Base-by-base conservation (phyloP, 2,888 invertebrate genomes). In the Meghimatium bilineatum region DNA sequence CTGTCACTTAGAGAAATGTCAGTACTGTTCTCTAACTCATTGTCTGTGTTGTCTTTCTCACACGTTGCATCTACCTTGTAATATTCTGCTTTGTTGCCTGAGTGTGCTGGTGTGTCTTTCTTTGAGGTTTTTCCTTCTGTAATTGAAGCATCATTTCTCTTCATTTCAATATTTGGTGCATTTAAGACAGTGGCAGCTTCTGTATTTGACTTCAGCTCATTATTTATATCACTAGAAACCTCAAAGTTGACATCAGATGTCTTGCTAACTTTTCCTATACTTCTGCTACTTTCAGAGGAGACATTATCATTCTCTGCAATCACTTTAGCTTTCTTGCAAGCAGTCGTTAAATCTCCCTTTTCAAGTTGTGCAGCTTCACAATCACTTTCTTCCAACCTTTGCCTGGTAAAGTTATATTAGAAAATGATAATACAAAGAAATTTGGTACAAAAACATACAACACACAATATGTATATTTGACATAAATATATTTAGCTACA, bases 1-100 rank as follows among this genome's bases (percentile, higher is more conserved):
- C 66, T 67, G 32, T 79, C 79, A 67, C 79, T 79, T 67, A 34
- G n/a, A n/a, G 44, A 34, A 17, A 38, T 14, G 1, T 79, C 79
- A 44, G 60, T 79, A 34, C 34, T 38, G 17, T 44, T n/a, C 1
- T 77, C 38, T 29, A 74, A 52, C 49, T 52, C 52, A 52, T 14
- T 29, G n/a, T 36, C 71, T 71, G 38, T 38, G 36, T 71, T 71
- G 71, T 38, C 38, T 26, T 71, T 71, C 2, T n/a, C 49, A 44
- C 8, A n/a, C n/a, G 72, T 74, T 32, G 29, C 14, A 29, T 29
- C 38, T 32, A n/a, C 49, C 44, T 72, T 29, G 23, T 6, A 38
- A n/a, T 44, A 34, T 38, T 36, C 36, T 72, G 32, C 6, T 23
- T 72, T 23, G 23, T 26, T 26, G 26, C 10, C 69, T 69, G 10